A percentile compares a stretch with the other conserved stretches of the same genome.
phyloP scores from a whole-genome alignment of 2,888 invertebrate species.

The Polylopha cassiicola region DNA sequence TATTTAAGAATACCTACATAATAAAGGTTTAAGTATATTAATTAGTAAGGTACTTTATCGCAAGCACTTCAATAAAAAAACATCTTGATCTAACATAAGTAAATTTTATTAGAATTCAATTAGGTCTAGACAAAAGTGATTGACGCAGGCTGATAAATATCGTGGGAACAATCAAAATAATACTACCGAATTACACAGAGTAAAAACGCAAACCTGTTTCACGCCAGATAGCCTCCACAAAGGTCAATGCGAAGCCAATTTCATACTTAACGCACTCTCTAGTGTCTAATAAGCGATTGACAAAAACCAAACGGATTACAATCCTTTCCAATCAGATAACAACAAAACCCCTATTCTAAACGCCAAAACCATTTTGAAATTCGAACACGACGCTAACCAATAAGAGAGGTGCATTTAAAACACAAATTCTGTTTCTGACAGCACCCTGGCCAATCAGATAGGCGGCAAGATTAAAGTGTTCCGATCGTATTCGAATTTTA shows the following conservation, averaged over 20 bases:
- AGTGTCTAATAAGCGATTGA: constrained; percentile 31
- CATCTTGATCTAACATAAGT: too few relatives aligned
- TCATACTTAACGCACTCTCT: constrained; percentile 20
- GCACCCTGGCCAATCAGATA: constrained; percentile 69
- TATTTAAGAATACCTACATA: too few relatives aligned
- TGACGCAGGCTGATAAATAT: constrained; percentile 13
- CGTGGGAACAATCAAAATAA: constrained; percentile 18
- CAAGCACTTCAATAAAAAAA: too few relatives aligned
- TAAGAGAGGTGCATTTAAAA: constrained; percentile 63
- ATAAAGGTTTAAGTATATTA: too few relatives aligned
- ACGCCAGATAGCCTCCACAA: constrained; percentile 14
- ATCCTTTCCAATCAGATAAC: constrained; percentile 42
- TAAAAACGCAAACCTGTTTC: constrained; percentile 26
- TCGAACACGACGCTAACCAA: constrained; percentile 50
- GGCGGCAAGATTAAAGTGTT: constrained; percentile 61
- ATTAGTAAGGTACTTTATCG: too few relatives aligned
- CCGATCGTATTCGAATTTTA: constrained; percentile 60
- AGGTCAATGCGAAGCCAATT: constrained; percentile 21
- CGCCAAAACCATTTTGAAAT: constrained; percentile 47
- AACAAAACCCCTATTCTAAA: constrained; percentile 40
- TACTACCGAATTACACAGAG: constrained; percentile 20
- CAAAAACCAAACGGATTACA: constrained; percentile 46
- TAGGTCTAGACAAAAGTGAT: constrained; percentile 3
- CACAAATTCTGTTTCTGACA: constrained; percentile 66
- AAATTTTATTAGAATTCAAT: too few relatives aligned